A percentile compares a stretch with the other conserved stretches of the same genome.
phyloP scores from a whole-genome alignment of 1,140 invertebrate species.

The Drosophila parabipectinata region DNA sequence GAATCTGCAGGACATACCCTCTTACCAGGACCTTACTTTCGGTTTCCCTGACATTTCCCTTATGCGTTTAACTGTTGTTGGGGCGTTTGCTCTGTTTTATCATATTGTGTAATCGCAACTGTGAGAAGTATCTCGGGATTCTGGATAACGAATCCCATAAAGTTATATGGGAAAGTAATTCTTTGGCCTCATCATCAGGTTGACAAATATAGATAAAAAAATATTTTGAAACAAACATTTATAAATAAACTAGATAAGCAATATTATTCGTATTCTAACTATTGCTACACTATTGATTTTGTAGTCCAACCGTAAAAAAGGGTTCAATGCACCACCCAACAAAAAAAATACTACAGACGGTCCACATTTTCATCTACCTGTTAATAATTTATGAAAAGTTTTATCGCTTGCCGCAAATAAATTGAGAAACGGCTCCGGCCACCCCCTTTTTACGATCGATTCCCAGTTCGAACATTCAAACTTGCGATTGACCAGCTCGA shows the following conservation, averaged over 20 bases:
- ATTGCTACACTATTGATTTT: conserved; percentile 12
- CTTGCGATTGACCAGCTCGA: conserved; percentile 16
- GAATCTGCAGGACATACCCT: conserved; percentile 45
- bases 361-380: conserved; percentile 53
- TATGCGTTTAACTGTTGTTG: background rate
- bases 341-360: background rate
- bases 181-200: background rate
- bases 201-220: background rate
- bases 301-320: conserved; percentile 1
- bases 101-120: conserved; percentile 24
- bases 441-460: conserved; percentile 78
- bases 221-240: too few relatives aligned
- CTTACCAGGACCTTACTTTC: background rate
- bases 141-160: background rate
- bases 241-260: too few relatives aligned
- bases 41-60: background rate
- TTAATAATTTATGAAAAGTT: conserved; percentile 77
- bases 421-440: conserved; percentile 58
- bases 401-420: conserved; percentile 75
- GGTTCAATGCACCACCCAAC: conserved; percentile 60
- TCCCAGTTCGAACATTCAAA: conserved; percentile 73
- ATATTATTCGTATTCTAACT: background rate
- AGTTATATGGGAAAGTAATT: background rate
- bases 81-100: conserved; percentile 58
- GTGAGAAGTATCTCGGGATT: conserved; percentile 5